phyloP scores from a whole-genome alignment of 30 jellyfish, hydroid and myxozoan genomes.

The Sanderia malayensis region DNA sequence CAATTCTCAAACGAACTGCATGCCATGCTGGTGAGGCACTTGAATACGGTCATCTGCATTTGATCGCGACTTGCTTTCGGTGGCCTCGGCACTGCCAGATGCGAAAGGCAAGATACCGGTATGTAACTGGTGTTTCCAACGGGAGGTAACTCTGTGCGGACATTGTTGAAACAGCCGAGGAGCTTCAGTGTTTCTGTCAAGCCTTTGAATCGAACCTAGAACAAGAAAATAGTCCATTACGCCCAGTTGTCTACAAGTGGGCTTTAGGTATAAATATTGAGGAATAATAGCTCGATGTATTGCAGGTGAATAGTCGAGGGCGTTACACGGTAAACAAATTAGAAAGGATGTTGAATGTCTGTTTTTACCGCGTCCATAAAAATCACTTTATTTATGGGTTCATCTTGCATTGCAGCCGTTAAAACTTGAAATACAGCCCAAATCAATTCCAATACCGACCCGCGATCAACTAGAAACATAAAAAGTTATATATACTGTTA shows the following conservation, averaged over 20 bases:
- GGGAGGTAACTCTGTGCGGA: constrained; percentile 60
- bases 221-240: too few species aligned
- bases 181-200: constrained; percentile 83
- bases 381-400: constrained; percentile 76
- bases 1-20: constrained; percentile 74
- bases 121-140: neutral
- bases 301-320: too few species aligned
- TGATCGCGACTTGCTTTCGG: constrained; percentile 48
- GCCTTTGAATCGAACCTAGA: constrained; percentile 89
- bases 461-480: constrained; percentile 62
- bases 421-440: constrained; percentile 84
- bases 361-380: constrained; percentile 81
- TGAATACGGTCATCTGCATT: constrained; percentile 71
- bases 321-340: too few species aligned
- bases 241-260: too few species aligned
- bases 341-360: neutral
- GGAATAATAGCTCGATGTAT: too few species aligned
- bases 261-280: too few species aligned
- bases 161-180: constrained; percentile 78
- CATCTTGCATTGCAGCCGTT: constrained; percentile 95
- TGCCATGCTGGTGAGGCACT: constrained; percentile 83
- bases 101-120: constrained; percentile 38
- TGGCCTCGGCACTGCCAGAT: constrained; percentile 36
- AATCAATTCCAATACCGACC: constrained; percentile 63
- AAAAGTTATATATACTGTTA: too few species aligned